Percentiles rank a stretch among this genome's conserved stretches.
Conservation (phyloP, 64 coral and sea anemone species). For the Montipora sp. region DNA sequence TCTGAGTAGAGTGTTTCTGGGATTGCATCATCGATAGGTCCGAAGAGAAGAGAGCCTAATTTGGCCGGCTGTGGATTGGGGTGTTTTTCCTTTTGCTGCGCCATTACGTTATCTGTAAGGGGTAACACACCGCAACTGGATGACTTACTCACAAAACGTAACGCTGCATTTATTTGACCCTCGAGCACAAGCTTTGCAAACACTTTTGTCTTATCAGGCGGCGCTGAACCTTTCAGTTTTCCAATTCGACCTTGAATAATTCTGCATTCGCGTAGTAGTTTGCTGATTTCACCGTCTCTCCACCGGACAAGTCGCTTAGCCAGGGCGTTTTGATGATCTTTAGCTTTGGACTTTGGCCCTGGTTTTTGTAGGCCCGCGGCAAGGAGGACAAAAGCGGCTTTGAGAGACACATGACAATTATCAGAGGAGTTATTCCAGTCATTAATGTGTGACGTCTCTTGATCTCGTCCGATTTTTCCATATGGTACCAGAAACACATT, state of each 20-base stretch:
- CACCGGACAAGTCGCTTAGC: constrained; percentile 41
- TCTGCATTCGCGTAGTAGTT: constrained; percentile 49
- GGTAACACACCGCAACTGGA: constrained; percentile 61
- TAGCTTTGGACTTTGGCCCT: constrained; percentile 56
- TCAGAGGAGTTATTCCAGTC: constrained; percentile 48
- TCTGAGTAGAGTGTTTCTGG: constrained; percentile 67
- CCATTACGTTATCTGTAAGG: constrained; percentile 69
- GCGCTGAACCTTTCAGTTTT: constrained; percentile 34
- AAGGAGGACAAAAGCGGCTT: constrained; percentile 52
- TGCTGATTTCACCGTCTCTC: constrained; percentile 49
- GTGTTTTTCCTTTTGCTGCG: constrained; percentile 63
- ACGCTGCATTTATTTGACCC: constrained; percentile 59
- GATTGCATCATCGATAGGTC: constrained; percentile 45
- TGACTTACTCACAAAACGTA: constrained; percentile 61
- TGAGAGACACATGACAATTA: constrained; percentile 41
- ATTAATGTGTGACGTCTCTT: constrained; percentile 37
- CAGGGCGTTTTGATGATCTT: constrained; percentile 45
- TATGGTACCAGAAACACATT: constrained; percentile 51
- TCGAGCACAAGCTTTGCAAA: constrained; percentile 63
- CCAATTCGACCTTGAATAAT: constrained; percentile 61
- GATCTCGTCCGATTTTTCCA: constrained; percentile 39
- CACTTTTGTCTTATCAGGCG: constrained; percentile 63
- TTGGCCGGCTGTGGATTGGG: constrained; percentile 65
- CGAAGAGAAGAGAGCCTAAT: constrained; percentile 65
- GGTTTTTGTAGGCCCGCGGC: constrained; percentile 46